phyloP scores from a whole-genome alignment of 37 sponge, comb jelly and placozoan species.

The Crambe crambe region DNA sequence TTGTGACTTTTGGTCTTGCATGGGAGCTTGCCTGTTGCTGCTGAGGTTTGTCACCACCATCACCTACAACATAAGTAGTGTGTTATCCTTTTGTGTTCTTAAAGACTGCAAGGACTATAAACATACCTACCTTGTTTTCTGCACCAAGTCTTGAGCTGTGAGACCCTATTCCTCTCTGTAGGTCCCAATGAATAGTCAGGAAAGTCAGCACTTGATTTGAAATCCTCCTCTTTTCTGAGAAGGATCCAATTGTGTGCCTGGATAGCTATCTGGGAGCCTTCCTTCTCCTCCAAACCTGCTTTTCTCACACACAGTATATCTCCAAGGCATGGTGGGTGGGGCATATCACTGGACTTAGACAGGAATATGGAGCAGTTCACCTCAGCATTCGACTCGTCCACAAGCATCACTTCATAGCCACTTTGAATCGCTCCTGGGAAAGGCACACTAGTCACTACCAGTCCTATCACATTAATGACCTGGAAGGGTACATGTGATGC shows the following conservation, averaged over 20 bases:
- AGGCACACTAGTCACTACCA: not conserved
- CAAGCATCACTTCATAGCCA: not conserved
- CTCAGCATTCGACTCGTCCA: not conserved
- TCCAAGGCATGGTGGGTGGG: not conserved
- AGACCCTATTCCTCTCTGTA: not conserved
- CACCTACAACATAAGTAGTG: too few relatives aligned
- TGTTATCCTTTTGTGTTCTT: too few relatives aligned
- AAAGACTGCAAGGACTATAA: too few relatives aligned
- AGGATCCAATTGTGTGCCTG: not conserved
- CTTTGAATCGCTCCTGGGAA: not conserved
- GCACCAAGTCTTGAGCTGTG: not conserved
- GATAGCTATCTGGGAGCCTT: not conserved
- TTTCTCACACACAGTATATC: constrained; percentile 1
- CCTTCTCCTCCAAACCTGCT: not conserved
- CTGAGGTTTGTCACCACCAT: not conserved
- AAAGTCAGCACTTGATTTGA: not conserved
- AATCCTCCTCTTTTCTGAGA: not conserved
- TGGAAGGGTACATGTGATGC: too few relatives aligned
- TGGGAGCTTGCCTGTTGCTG: not conserved
- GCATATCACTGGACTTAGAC: not conserved
- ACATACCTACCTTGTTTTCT: not conserved
- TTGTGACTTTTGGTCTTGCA: not conserved
- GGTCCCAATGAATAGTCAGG: not conserved
- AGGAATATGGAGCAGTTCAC: constrained; percentile 5
- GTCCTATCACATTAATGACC: constrained; percentile 5